A percentile compares a stretch with the other conserved stretches of the same genome.
Evolutionary conservation across 2,888 invertebrate genomes (phyloP).

Genomic region (Drosophila mimetica): DNA sequence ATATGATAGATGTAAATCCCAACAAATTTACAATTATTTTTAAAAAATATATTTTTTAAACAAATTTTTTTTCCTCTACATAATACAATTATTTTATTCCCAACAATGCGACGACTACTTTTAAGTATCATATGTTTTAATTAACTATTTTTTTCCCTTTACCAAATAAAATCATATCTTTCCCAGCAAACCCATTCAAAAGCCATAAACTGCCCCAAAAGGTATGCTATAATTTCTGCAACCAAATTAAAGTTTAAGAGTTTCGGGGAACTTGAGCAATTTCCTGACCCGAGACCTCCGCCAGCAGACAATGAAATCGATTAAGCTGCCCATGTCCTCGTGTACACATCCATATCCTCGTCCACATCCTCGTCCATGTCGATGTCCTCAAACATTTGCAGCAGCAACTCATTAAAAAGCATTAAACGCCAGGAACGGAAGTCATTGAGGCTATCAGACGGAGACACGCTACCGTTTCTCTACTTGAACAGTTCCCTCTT

Average conservation of each 20-base stretch:
- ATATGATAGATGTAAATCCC: no score
- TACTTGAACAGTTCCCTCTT: conserved; percentile 54
- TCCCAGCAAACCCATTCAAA: conserved; percentile 2
- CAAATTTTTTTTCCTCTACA: no score
- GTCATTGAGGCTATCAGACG: conserved; percentile 77
- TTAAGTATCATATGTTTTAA: no score
- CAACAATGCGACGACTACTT: no score
- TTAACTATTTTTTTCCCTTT: no score
- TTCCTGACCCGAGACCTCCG: conserved; percentile 36
- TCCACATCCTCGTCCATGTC: conserved; percentile 9
- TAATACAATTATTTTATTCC: no score
- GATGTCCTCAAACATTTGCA: conserved; percentile 37
- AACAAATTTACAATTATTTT: no score
- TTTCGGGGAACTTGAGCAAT: conserved; percentile 36
- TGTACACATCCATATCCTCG: not conserved
- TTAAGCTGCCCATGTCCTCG: conserved; percentile 55
- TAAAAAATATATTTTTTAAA: no score
- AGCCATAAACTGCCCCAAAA: conserved; percentile 25
- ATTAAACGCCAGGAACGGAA: conserved; percentile 78
- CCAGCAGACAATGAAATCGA: conserved; percentile 67
- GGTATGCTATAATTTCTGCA: conserved; percentile 22
- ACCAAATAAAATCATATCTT: conserved; percentile 12
- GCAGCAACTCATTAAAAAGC: conserved; percentile 76
- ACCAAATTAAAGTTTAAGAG: conserved; percentile 25
- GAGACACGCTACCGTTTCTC: conserved; percentile 73